Base-by-base conservation (phyloP, 92 coral and sea anemone genomes). In the Epizoanthus illoricatus region DNA sequence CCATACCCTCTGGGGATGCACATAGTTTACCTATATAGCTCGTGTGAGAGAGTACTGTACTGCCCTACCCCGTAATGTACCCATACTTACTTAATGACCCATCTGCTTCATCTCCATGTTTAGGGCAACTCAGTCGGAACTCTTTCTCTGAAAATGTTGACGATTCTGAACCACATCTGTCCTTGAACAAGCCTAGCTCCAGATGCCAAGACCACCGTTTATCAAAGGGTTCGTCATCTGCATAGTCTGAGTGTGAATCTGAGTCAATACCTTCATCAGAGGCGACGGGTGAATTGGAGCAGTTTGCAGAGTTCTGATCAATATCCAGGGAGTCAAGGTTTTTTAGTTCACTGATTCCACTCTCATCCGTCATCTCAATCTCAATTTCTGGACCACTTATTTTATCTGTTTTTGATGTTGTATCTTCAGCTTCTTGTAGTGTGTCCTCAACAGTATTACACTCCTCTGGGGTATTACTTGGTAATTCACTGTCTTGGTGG, bases 121-220 rank as follows among this genome's bases (percentile, higher is more conserved):
- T 73, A 3, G 43, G 57, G 56, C 57, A 60, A 62, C 76, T 57
- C 69, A 83, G 19, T n/a, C 43, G 90, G 54, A 66, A 95, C 71
- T 95, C 98, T 20, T 39, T 67, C 75, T 95, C 98, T 19, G 98
- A 95, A 2, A 91, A 21, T 5, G 97, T 91, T 13, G 99, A 93
- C 0, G 99, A 96, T 45, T 96, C 91, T 19, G 99, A 96, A 3
- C 87, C 92, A 71, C 84, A 49, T 43, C 99, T 93, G 40, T 86
- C 83, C 39, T 95, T 85, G 64, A 43, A 56, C 40, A 65, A 70
- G 61, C 84, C 88, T 5, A 63, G 84, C 24, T 90, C 91, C 74
- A 91, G 59, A 41, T 49, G 59, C 80, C 89, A 81, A 4, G 91
- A 80, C 81, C 87, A 84, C 33, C 83, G 85, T 42, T 28, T 74